A percentile compares a stretch with the other conserved stretches of the same genome.
Conservation (phyloP, 2,888 invertebrate genomes). For the Agrenia bidenticulata region DNA sequence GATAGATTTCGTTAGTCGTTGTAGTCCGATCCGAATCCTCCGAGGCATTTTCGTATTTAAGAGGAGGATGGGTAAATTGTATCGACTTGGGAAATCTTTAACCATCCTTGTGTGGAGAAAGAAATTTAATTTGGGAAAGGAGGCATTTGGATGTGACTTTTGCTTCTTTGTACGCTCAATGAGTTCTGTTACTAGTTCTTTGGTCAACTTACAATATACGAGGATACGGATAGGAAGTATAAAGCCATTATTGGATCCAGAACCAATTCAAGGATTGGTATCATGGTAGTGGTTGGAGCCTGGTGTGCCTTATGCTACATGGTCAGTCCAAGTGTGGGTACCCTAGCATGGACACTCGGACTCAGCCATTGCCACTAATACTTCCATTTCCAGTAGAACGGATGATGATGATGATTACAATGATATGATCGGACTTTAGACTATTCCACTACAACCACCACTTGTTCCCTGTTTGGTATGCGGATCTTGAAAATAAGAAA, state of each 20-base stretch:
- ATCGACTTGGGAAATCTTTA: conserved; percentile 23
- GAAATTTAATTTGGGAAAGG: conserved; percentile 18
- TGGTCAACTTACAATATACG: no score
- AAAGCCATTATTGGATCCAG: no score
- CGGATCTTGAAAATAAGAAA: conserved; percentile 11
- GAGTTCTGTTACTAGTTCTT: no score
- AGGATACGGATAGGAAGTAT: background rate
- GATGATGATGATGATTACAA: conserved; percentile 5
- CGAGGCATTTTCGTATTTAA: no score
- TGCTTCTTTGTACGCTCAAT: background rate
- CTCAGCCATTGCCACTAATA: background rate
- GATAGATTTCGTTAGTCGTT: no score
- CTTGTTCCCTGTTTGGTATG: conserved; percentile 16
- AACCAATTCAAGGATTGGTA: no score
- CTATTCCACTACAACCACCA: background rate
- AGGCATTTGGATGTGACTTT: conserved; percentile 5
- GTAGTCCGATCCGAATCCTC: no score
- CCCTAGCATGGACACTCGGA: background rate
- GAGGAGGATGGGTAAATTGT: background rate
- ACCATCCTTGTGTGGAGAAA: conserved; percentile 2
- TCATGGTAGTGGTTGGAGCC: no score
- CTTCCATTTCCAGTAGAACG: background rate
- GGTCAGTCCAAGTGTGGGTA: no score
- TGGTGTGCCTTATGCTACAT: no score
- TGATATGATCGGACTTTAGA: conserved; percentile 5